phyloP scores from a whole-genome alignment of 2,888 invertebrate genomes.

The Apoderus coryli region DNA sequence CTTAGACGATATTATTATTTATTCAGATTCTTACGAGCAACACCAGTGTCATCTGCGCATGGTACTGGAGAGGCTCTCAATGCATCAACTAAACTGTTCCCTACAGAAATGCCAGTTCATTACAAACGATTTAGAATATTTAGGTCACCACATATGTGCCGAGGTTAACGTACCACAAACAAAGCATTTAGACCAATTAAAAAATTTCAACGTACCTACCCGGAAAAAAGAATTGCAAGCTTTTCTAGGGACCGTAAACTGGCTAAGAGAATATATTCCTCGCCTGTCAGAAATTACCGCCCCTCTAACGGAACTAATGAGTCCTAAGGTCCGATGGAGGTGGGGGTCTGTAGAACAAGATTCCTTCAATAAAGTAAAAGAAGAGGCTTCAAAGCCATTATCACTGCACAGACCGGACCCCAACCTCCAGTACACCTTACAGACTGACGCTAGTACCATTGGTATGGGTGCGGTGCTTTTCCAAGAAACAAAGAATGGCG shows the following conservation, averaged over 20 bases:
- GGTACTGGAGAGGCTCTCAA: background rate
- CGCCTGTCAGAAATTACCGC: background rate
- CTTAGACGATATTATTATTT: conserved; percentile 22
- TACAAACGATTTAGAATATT: conserved; percentile 1
- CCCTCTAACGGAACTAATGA: background rate
- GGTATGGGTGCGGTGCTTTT: background rate
- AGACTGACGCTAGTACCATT: background rate
- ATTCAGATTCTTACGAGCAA: background rate
- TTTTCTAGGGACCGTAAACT: conserved; percentile 5
- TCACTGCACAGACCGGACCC: background rate
- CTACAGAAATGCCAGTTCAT: conserved; percentile 5
- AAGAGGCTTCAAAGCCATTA: conserved; percentile 3
- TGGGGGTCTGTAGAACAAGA: background rate
- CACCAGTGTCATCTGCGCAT: background rate
- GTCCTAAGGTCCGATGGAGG: background rate
- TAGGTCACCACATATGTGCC: conserved; percentile 6
- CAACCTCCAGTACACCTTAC: background rate
- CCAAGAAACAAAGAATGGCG: background rate
- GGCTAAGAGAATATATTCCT: conserved; percentile 6
- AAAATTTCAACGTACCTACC: conserved; percentile 3
- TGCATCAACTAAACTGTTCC: conserved; percentile 5
- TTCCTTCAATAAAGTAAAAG: conserved; percentile 4
- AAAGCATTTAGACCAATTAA: background rate
- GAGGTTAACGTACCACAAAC: conserved; percentile 4
- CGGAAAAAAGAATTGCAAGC: conserved; percentile 4